Evolutionary conservation across 2,797 vertebrate species (phyloP).

Genomic region (Nannoperca obscura): DNA sequence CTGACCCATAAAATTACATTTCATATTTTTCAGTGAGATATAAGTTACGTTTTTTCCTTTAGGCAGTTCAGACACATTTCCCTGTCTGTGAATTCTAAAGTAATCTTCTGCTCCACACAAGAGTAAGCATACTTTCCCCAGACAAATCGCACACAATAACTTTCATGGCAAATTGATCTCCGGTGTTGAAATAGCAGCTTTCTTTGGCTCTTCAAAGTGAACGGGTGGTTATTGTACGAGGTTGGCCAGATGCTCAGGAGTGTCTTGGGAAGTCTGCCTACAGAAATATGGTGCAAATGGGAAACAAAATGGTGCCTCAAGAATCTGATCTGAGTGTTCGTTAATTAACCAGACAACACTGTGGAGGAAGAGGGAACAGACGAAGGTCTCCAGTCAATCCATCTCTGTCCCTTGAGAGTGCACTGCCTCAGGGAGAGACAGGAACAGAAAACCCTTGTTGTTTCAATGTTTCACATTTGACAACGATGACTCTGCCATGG

Average conservation of each 20-base stretch:
- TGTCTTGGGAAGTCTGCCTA: slow-evolving; percentile 54
- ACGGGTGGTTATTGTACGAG: slow-evolving; percentile 27
- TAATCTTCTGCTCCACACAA: slow-evolving; percentile 48
- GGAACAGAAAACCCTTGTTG: slow-evolving; percentile 26
- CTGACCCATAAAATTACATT: slow-evolving; percentile 51
- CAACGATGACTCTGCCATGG: not conserved
- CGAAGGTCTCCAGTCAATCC: slow-evolving; percentile 57
- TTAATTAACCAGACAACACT: slow-evolving; percentile 66
- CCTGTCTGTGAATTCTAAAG: slow-evolving; percentile 51
- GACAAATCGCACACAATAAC: slow-evolving; percentile 50
- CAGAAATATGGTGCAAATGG: slow-evolving; percentile 50
- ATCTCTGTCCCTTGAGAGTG: slow-evolving; percentile 46
- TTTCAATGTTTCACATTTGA: slow-evolving; percentile 31
- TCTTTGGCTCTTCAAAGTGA: slow-evolving; percentile 50
- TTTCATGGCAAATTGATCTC: slow-evolving; percentile 61
- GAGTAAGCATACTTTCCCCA: slow-evolving; percentile 38
- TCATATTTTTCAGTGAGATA: slow-evolving; percentile 38
- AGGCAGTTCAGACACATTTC: slow-evolving; percentile 46
- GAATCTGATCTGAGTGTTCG: slow-evolving; percentile 35
- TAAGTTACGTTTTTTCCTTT: slow-evolving; percentile 32
- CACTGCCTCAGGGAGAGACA: slow-evolving; percentile 38
- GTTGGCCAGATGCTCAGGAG: slow-evolving; percentile 51
- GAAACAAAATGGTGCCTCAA: slow-evolving; percentile 56
- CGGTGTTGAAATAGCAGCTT: slow-evolving; percentile 53
- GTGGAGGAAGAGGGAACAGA: slow-evolving; percentile 49